Evolutionary conservation across 1,140 invertebrate genomes (phyloP).

Genomic region (Melanaphis sacchari): DNA sequence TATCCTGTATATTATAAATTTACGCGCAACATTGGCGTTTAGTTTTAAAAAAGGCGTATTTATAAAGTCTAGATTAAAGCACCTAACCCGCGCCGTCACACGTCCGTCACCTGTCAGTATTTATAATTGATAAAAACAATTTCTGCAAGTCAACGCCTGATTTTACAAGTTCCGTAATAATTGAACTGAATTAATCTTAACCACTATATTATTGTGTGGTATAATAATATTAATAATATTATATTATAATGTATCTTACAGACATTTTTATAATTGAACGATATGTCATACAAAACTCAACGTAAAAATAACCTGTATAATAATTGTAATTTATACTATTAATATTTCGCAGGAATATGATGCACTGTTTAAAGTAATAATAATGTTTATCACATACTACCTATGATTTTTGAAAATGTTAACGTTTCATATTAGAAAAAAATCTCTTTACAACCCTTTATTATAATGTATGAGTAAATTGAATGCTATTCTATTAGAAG

Average conservation of each 20-base stretch:
- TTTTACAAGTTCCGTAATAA: not conserved
- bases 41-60: not conserved
- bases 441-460: not conserved
- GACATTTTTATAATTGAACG: too few species aligned
- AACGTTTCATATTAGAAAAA: not conserved
- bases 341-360: not conserved
- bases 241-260: not conserved
- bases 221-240: not conserved
- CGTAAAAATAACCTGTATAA: not conserved
- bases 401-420: not conserved
- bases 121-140: conserved; percentile 20
- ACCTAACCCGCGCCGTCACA: not conserved
- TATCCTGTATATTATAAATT: not conserved
- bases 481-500: not conserved
- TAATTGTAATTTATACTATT: not conserved
- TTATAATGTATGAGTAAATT: not conserved
- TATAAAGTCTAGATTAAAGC: not conserved
- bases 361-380: not conserved
- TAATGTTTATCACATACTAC: not conserved
- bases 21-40: not conserved
- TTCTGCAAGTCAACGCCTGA: conserved; percentile 64
- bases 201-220: not conserved
- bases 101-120: not conserved
- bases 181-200: not conserved
- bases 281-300: not conserved